Percentiles rank a stretch among this genome's conserved stretches.
Evolutionary conservation across 2,113 vertebrate genomes (phyloP).

Genomic region (Accipiter cooperii): DNA sequence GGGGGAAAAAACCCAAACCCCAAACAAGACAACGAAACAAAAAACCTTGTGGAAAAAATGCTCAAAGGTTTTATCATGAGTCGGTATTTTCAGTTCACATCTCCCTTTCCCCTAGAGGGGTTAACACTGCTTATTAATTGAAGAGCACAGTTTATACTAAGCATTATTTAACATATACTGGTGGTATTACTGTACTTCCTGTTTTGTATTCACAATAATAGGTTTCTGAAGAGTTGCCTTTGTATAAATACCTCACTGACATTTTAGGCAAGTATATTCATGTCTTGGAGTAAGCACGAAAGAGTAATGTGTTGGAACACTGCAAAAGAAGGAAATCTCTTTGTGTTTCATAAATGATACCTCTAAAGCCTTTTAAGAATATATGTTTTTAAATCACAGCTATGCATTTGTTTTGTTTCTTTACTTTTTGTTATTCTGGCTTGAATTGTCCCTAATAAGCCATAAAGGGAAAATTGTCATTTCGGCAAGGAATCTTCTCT

Average conservation of each 20-base stretch:
- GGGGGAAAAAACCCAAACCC: neutral
- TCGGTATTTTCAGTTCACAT: slow-evolving; percentile 37
- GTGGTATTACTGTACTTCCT: slow-evolving; percentile 73
- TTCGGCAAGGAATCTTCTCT: neutral
- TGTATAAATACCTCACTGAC: slow-evolving; percentile 85
- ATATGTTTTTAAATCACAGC: slow-evolving; percentile 55
- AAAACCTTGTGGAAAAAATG: slow-evolving; percentile 11
- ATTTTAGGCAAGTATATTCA: slow-evolving; percentile 86
- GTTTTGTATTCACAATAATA: slow-evolving; percentile 67
- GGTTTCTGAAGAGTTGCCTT: slow-evolving; percentile 84
- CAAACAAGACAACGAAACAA: neutral
- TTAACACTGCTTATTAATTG: slow-evolving; percentile 51
- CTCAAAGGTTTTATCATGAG: neutral
- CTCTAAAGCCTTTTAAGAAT: slow-evolving; percentile 67
- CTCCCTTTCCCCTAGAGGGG: slow-evolving; percentile 21
- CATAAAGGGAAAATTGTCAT: neutral
- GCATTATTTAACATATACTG: slow-evolving; percentile 60
- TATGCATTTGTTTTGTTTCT: slow-evolving; percentile 54
- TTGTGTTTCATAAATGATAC: slow-evolving; percentile 74
- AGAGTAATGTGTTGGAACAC: slow-evolving; percentile 83
- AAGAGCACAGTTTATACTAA: slow-evolving; percentile 61
- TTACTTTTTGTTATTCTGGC: neutral
- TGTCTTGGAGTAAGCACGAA: slow-evolving; percentile 81
- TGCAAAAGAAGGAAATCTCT: slow-evolving; percentile 87
- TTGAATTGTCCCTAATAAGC: neutral